phyloP scores from a whole-genome alignment of 2,797 vertebrate species.

The Oryzias dopingdopingensis region DNA sequence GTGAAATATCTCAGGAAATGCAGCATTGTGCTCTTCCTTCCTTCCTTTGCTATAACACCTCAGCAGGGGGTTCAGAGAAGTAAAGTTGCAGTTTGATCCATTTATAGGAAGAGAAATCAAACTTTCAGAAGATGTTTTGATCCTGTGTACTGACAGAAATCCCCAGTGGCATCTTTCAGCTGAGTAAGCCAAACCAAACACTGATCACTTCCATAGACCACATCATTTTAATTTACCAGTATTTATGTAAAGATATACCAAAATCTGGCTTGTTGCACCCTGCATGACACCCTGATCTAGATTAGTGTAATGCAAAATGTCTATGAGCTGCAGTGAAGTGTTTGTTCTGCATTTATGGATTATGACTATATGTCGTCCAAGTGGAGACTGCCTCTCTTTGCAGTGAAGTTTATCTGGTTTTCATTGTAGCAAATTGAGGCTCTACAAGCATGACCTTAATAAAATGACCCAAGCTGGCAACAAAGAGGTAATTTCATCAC shows the following conservation, averaged over 20 bases:
- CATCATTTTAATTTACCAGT: neutral
- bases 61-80: slow-evolving; percentile 2
- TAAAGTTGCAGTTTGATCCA: slow-evolving; percentile 16
- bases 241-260: slow-evolving; percentile 4
- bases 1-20: slow-evolving; percentile 1
- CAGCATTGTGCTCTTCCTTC: neutral
- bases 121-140: slow-evolving; percentile 35
- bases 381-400: slow-evolving; percentile 27
- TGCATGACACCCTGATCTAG: slow-evolving; percentile 21
- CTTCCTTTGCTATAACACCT: neutral
- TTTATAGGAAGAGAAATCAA: slow-evolving; percentile 14
- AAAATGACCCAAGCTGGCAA: neutral
- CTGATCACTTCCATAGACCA: neutral
- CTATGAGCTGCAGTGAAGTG: slow-evolving; percentile 27
- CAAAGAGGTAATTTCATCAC: too few species aligned
- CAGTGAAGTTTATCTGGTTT: neutral
- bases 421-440: too few species aligned
- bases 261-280: slow-evolving; percentile 10
- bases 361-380: slow-evolving; percentile 28
- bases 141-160: slow-evolving; percentile 2
- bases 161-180: slow-evolving; percentile 17
- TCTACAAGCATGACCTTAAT: too few species aligned
- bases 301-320: slow-evolving; percentile 34
- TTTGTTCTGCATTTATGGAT: slow-evolving; percentile 31
- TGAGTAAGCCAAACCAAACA: slow-evolving; percentile 21